Evolutionary conservation across 2,113 vertebrate genomes (phyloP).

Genomic region (Oreochromis tanganicae): DNA sequence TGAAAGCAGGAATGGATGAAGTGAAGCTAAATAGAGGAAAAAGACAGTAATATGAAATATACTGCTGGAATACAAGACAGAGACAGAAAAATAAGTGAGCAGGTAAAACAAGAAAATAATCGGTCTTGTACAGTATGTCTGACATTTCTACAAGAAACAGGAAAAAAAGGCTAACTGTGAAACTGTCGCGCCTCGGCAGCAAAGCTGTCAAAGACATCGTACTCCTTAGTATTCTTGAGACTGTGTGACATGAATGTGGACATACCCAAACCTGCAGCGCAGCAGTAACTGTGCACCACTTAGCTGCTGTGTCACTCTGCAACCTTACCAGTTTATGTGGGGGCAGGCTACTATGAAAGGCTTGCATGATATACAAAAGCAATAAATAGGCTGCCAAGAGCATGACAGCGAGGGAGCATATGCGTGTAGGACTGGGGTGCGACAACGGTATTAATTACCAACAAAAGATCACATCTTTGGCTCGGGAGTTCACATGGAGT

Average conservation of each 20-base stretch:
- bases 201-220: constrained; percentile 33
- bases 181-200: background rate
- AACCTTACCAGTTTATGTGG: background rate
- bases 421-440: background rate
- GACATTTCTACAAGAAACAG: background rate
- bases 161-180: background rate
- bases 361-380: constrained; percentile 1
- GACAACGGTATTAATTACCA: background rate
- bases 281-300: constrained; percentile 11
- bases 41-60: background rate
- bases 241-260: constrained; percentile 16
- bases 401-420: constrained; percentile 5
- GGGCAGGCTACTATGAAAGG: constrained; percentile 6
- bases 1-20: background rate
- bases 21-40: background rate
- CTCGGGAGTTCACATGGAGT: background rate
- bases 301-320: constrained; percentile 19
- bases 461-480: background rate
- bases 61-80: constrained; percentile 20
- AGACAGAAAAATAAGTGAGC: constrained; percentile 17
- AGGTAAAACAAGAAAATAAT: background rate
- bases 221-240: constrained; percentile 29
- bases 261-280: constrained; percentile 13
- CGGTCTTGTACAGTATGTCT: background rate
- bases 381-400: constrained; percentile 8